Base-by-base conservation (phyloP, 2,113 vertebrate genomes). In the Eretmodus cyanostictus region DNA sequence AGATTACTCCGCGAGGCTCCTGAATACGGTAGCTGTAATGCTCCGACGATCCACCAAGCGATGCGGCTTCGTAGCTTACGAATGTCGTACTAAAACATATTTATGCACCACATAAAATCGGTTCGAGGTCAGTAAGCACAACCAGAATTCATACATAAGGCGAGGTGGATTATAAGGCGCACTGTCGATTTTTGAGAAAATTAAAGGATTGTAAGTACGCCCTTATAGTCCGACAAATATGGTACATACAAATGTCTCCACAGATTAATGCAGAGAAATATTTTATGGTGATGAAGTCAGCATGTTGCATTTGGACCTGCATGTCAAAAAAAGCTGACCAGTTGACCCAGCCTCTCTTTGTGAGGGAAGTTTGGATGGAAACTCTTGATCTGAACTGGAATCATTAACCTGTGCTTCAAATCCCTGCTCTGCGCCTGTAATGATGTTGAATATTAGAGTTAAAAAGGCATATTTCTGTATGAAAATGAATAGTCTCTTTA, bases 1-100 rank as follows among this genome's bases (percentile, higher is more conserved):
- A 59, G 57, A 59, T 59, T 59, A 59, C 14, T 16, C 13, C 0
- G 0, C 4, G 1, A 59, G 24, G 55, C 8, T 59, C 55, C 24
- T 59, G 24, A 59, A 24, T 29, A 59, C 7, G 0, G 55, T 2
- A 59, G 55, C 3, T 5, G 24, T 29, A 59, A 29, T 59, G 24
- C 55, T 5, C 1, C 3, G 2, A 59, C 55, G 0, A 16, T 16
- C 55, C 55, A 59, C 7, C 24, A 59, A 1, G 5, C 1, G 1
- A 29, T 59, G 24, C 1, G 3, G 55, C 55, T 59, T 29, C 7
- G 2, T 57, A 57, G 12, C 54, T 57, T 57, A 29, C 7, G 2
- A 57, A 57, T 29, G 54, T 57, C 1, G 1, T 59, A 9, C 13
- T 59, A 59, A 59, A 59, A 29, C 24, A 29, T 59, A 59, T 29